Evolutionary conservation across 2,797 vertebrate genomes (phyloP).

Genomic region (Periparus ater): DNA sequence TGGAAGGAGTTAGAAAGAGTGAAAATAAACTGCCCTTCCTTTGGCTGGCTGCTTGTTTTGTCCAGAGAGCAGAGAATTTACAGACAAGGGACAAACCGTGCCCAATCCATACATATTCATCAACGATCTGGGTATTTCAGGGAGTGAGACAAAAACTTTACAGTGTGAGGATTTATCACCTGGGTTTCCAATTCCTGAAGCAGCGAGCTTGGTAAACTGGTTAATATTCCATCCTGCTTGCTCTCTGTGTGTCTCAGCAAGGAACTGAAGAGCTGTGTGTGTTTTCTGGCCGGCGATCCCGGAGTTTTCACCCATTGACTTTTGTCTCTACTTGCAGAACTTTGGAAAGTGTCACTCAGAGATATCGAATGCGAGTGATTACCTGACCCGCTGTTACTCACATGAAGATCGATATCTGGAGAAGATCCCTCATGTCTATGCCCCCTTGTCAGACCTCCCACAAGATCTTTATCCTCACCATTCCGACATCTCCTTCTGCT

Average conservation of each 20-base stretch:
- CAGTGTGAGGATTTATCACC: background rate
- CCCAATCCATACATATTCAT: background rate
- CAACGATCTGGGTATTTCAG: background rate
- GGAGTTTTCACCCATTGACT: slow-evolving; percentile 26
- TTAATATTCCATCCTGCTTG: background rate
- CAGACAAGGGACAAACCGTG: background rate
- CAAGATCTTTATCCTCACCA: slow-evolving; percentile 81
- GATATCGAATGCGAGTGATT: slow-evolving; percentile 82
- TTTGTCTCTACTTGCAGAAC: slow-evolving; percentile 78
- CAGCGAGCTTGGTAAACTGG: background rate
- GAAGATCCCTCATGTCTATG: slow-evolving; percentile 75
- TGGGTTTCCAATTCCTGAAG: background rate
- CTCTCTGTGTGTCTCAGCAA: background rate
- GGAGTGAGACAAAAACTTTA: background rate
- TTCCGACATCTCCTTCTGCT: slow-evolving; percentile 74
- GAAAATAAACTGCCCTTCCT: background rate
- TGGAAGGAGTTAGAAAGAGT: background rate
- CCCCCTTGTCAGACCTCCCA: slow-evolving; percentile 79
- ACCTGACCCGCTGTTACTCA: slow-evolving; percentile 81
- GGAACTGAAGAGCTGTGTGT: background rate
- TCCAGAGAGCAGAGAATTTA: background rate
- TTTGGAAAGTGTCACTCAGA: slow-evolving; percentile 83
- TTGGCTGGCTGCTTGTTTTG: background rate
- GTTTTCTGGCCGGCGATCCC: background rate
- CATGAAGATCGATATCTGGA: slow-evolving; percentile 77